A percentile compares a stretch with the other conserved stretches of the same genome.
Conservation (phyloP, 1,140 invertebrate species). For the Lethrus apterus region DNA sequence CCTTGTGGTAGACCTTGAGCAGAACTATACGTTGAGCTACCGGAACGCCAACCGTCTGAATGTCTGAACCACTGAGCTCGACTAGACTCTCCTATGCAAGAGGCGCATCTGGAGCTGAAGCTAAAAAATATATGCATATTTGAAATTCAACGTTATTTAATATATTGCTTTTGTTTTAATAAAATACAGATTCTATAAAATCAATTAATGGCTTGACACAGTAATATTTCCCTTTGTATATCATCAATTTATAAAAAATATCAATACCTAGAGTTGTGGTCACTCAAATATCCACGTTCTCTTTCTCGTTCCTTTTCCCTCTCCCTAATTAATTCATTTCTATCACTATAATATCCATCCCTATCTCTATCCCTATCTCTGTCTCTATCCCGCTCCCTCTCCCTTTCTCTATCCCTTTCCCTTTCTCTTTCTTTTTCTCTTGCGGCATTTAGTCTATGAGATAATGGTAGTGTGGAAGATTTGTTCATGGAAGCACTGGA, state of each 20-base stretch:
- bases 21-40: slow-evolving; percentile 58
- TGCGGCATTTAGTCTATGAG: slow-evolving; percentile 44
- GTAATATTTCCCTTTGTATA: too few relatives aligned
- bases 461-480: slow-evolving; percentile 69
- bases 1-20: slow-evolving; percentile 40
- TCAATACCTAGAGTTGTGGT: slow-evolving; percentile 73
- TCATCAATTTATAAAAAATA: too few relatives aligned
- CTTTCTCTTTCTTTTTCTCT: slow-evolving; percentile 31
- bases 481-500: slow-evolving; percentile 55
- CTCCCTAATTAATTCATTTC: slow-evolving; percentile 70
- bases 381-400: slow-evolving; percentile 52
- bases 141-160: too few relatives aligned
- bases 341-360: slow-evolving; percentile 80
- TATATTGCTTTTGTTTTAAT: too few relatives aligned
- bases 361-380: slow-evolving; percentile 63
- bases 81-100: slow-evolving; percentile 76
- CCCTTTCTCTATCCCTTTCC: slow-evolving; percentile 64
- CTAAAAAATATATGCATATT: too few relatives aligned
- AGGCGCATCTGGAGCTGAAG: slow-evolving; percentile 59
- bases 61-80: slow-evolving; percentile 80
- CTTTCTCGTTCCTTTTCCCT: slow-evolving; percentile 54
- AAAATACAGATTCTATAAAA: too few relatives aligned
- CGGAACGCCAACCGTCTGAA: slow-evolving; percentile 78
- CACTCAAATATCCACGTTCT: slow-evolving; percentile 75
- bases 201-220: too few relatives aligned